Evolutionary conservation across 2,113 vertebrate species (phyloP), one percentile per base, ranked within the genome.

Genomic region (Anguilla japonica): DNA sequence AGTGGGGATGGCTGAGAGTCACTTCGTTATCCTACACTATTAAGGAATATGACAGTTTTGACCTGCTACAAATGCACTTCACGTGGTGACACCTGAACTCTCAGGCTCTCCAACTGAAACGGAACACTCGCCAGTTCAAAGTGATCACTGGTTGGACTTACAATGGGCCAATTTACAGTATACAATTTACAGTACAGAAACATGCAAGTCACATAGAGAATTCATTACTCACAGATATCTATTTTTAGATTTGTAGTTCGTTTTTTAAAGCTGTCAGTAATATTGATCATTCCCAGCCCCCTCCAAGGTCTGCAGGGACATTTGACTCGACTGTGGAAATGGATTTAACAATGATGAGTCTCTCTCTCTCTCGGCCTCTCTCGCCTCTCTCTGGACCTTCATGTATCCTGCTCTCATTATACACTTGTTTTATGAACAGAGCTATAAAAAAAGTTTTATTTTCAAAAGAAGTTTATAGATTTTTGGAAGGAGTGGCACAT

Each of bases 211-310:
- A 20, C 20, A 22, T 41, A 26, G 79, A 80, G 79, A 60, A 46
- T 50, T 60, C 29, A 85, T 80, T 57, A 50, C 50, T 75, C 26
- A 26, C 71, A 29, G 26, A 11, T 34, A n/a, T 84, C 56, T 63
- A 43, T 29, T 34, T 34, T 34, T 13, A 84, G 20, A 16, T 26
- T 22, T 43, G 81, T 53, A 26, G 46, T 43, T 29, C n/a, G 43
- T 34, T 75, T 40, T 34, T 29, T 20, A 57, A 43, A 43, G 43
- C 53, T 57, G 11, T 39, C 50, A 18, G 34, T 18, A 46, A 80
- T 22, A 41, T 80, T 29, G 78, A 80, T 81, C 79, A 85, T 60
- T 40, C 53, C 57, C 41, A 80, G 60, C 18, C 60, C 84, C 56
- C 50, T 2, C 29, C 46, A 83, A 34, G n/a, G n/a, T 22, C 71